phyloP scores from a whole-genome alignment of 2,888 invertebrate genomes.

The Xestia c-nigrum region DNA sequence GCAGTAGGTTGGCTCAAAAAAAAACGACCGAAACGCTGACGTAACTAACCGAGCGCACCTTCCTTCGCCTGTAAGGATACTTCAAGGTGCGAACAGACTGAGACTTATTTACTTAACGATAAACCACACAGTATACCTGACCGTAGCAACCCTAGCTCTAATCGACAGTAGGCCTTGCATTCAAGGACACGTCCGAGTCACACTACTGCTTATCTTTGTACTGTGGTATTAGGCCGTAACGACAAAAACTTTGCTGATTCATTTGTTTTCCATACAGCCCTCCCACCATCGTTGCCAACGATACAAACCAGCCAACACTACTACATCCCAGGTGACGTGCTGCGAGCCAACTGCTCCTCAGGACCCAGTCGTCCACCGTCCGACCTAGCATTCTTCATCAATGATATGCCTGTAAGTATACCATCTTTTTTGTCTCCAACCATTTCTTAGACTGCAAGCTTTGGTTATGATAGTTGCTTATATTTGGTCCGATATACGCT shows the following conservation, averaged over 20 bases:
- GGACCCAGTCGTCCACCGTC: slow-evolving; percentile 93
- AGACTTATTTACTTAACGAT: too few species aligned
- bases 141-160: too few species aligned
- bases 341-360: slow-evolving; percentile 93
- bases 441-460: neutral
- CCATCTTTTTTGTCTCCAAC: neutral
- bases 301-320: slow-evolving; percentile 92
- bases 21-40: too few species aligned
- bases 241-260: neutral
- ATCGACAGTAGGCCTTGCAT: too few species aligned
- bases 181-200: too few species aligned
- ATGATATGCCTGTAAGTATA: slow-evolving; percentile 92
- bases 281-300: slow-evolving; percentile 91
- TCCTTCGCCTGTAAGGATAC: too few species aligned
- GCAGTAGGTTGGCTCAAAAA: too few species aligned
- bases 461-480: neutral
- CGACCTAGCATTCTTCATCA: slow-evolving; percentile 92
- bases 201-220: too few species aligned
- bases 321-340: slow-evolving; percentile 93
- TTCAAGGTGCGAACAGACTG: too few species aligned
- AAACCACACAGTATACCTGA: too few species aligned
- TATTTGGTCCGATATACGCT: too few species aligned
- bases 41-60: too few species aligned
- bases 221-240: neutral
- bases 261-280: slow-evolving; percentile 71